phyloP scores from a whole-genome alignment of 2,888 invertebrate species.

The Ochlodes sylvanus region DNA sequence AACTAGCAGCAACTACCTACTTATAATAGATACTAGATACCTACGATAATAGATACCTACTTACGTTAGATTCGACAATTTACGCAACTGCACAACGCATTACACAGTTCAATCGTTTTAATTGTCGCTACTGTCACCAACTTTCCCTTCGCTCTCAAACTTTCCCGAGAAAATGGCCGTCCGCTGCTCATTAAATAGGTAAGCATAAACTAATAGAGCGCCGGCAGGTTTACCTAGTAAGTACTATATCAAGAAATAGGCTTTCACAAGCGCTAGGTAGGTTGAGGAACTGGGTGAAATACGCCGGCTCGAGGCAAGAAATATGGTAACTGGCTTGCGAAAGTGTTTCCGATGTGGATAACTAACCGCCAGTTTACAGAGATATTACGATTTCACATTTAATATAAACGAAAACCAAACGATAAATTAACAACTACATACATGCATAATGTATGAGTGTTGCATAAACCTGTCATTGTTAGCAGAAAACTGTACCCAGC shows the following conservation, averaged over 20 bases:
- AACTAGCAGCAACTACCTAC: too few species aligned
- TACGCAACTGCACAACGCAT: slow-evolving; percentile 11
- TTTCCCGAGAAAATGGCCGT: slow-evolving; percentile 32
- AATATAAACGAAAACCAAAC: slow-evolving; percentile 1
- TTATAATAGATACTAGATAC: too few species aligned
- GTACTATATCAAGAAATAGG: slow-evolving; percentile 31
- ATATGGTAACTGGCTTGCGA: slow-evolving; percentile 41
- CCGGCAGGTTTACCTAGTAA: slow-evolving; percentile 12
- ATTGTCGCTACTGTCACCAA: slow-evolving; percentile 9
- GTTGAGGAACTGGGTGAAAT: slow-evolving; percentile 39
- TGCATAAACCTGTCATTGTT: too few species aligned
- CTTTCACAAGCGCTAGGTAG: slow-evolving; percentile 45
- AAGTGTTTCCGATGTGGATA: slow-evolving; percentile 37
- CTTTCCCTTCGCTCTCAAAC: slow-evolving; percentile 23
- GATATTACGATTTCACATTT: slow-evolving; percentile 15
- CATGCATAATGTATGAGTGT: too few species aligned
- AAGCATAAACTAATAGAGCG: slow-evolving; percentile 10
- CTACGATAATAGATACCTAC: too few species aligned
- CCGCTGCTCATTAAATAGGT: slow-evolving; percentile 27
- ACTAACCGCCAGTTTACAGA: slow-evolving; percentile 15
- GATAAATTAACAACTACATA: too few species aligned
- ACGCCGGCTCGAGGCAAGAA: slow-evolving; percentile 39
- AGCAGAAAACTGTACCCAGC: too few species aligned
- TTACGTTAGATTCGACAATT: not conserved
- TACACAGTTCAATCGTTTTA: slow-evolving; percentile 14